These are phyloP conservation scores for Oreotrochilus melanogaster DNA, from an alignment of 2,113 vertebrate genomes.

Conservation along the genomic window DNA sequence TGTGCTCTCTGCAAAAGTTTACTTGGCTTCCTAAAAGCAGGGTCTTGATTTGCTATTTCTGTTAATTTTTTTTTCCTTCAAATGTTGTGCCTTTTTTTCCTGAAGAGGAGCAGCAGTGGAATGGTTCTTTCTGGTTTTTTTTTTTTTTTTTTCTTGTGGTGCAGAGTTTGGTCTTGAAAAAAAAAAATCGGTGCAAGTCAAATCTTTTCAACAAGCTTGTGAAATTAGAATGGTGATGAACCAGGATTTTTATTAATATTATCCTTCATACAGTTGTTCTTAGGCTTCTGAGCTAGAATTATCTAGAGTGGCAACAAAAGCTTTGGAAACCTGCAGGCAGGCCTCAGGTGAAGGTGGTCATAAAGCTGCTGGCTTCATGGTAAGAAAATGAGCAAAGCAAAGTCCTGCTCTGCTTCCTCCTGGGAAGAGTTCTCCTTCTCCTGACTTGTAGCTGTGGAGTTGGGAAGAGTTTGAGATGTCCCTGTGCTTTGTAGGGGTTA, in stretches of 20 bases:
- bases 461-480: neutral
- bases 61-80: neutral
- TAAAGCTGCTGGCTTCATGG: neutral
- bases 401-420: neutral
- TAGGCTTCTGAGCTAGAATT: neutral
- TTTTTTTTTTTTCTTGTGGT: neutral
- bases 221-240: constrained; percentile 16
- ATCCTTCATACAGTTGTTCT: neutral
- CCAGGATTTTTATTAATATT: neutral
- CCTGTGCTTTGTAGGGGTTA: neutral
- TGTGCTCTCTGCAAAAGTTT: neutral
- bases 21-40: neutral
- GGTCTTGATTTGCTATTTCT: neutral
- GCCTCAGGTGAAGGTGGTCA: neutral
- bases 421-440: neutral
- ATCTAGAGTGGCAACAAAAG: neutral
- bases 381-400: neutral
- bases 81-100: neutral
- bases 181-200: neutral
- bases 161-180: neutral
- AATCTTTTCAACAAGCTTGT: neutral
- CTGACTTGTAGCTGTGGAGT: neutral
- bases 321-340: neutral
- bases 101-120: neutral
- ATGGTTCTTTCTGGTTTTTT: neutral